Conservation (phyloP, 2,888 invertebrate genomes). For the Aplocera efformata region DNA sequence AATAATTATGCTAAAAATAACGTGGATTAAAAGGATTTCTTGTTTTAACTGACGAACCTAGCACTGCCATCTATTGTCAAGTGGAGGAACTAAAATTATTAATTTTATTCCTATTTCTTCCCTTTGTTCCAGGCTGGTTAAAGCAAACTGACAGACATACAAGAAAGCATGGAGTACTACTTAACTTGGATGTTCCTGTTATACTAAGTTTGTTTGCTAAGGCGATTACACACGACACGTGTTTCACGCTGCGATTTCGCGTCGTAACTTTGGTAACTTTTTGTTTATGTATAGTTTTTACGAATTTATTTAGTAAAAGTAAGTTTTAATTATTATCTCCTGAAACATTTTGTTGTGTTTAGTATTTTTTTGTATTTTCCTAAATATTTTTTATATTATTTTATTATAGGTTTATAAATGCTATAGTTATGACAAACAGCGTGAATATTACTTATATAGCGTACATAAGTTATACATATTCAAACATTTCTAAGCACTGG, state of each 20-base stretch:
- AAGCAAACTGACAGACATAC: slow-evolving; percentile 18
- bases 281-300: slow-evolving; percentile 9
- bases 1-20: no score
- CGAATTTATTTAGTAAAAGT: slow-evolving; percentile 15
- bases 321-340: slow-evolving; percentile 11
- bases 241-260: slow-evolving; percentile 38
- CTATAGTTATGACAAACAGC: neutral
- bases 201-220: slow-evolving; percentile 42
- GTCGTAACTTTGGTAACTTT: slow-evolving; percentile 22
- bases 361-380: slow-evolving; percentile 7
- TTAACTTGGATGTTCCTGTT: slow-evolving; percentile 67
- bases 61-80: slow-evolving; percentile 18
- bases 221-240: slow-evolving; percentile 38
- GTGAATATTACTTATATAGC: no score
- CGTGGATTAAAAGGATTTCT: no score
- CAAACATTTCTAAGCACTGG: no score
- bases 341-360: slow-evolving; percentile 8
- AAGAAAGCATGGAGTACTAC: slow-evolving; percentile 44
- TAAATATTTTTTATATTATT: slow-evolving; percentile 1
- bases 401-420: slow-evolving; percentile 1
- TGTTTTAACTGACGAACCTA: no score
- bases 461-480: no score
- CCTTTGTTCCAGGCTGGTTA: slow-evolving; percentile 59
- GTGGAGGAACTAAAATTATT: slow-evolving; percentile 2
- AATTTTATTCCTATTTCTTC: slow-evolving; percentile 1